Evolutionary conservation across 2,888 invertebrate genomes (phyloP).

Genomic region (Tupiocoris notatus): DNA sequence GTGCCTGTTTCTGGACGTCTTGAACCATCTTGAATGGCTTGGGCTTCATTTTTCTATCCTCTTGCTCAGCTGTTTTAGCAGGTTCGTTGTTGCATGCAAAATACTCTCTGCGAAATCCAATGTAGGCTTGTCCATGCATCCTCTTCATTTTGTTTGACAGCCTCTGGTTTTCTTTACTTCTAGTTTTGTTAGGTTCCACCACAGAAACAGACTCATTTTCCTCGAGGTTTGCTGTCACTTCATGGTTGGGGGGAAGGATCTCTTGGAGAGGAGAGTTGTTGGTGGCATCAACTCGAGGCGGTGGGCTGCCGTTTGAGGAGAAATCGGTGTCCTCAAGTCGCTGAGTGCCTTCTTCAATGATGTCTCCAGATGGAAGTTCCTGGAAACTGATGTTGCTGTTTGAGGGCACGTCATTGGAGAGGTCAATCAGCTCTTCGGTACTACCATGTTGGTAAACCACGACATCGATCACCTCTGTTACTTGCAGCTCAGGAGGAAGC

Average conservation of each 20-base stretch:
- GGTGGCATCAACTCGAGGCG: too few relatives aligned
- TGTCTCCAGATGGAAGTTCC: background rate
- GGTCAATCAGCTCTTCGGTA: background rate
- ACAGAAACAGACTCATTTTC: conserved; percentile 18
- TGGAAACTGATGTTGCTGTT: too few relatives aligned
- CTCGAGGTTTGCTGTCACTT: background rate
- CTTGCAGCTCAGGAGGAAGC: conserved; percentile 7
- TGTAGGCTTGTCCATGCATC: conserved; percentile 11
- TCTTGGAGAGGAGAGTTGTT: background rate
- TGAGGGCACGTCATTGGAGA: conserved; percentile 1
- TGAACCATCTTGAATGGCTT: too few relatives aligned
- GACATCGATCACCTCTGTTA: conserved; percentile 1
- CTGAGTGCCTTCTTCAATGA: background rate
- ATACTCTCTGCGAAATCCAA: conserved; percentile 14
- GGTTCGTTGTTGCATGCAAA: background rate
- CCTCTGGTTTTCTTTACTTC: conserved; percentile 24
- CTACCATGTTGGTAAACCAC: background rate
- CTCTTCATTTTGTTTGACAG: conserved; percentile 30
- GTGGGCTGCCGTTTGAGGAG: too few relatives aligned
- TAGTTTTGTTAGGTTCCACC: conserved; percentile 4
- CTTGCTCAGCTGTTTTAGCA: too few relatives aligned
- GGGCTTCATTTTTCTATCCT: too few relatives aligned
- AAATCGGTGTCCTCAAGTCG: background rate
- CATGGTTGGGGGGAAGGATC: conserved; percentile 16
- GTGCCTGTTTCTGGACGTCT: background rate